These are phyloP conservation scores for Drosophila ironensis DNA, from an alignment of 1,140 invertebrate genomes.

Conservation along the genomic window DNA sequence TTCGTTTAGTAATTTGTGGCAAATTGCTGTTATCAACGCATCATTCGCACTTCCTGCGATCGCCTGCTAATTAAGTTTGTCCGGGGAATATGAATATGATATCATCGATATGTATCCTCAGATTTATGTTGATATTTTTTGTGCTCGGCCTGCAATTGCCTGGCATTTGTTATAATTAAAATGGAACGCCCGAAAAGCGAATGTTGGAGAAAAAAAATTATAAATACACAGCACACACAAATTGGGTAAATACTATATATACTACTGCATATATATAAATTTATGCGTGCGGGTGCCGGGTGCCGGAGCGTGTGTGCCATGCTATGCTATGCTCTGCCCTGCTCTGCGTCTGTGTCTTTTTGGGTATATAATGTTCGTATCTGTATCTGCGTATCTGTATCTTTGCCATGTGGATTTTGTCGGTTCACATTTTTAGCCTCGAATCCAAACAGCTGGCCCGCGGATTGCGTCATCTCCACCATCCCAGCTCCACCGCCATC, in stretches of 20 bases:
- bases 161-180: conserved; percentile 49
- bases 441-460: conserved; percentile 38
- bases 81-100: too few relatives aligned
- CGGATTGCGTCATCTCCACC: conserved; percentile 38
- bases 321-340: too few relatives aligned
- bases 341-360: not conserved
- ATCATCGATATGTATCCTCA: conserved; percentile 33
- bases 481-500: not conserved
- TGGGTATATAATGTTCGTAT: conserved; percentile 7
- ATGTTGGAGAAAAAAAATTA: conserved; percentile 12
- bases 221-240: conserved; percentile 26
- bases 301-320: too few relatives aligned
- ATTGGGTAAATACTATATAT: conserved; percentile 39
- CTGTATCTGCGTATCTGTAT: conserved; percentile 24
- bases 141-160: conserved; percentile 34
- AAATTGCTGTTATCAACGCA: too few relatives aligned
- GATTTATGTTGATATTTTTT: conserved; percentile 42
- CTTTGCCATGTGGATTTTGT: conserved; percentile 38
- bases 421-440: conserved; percentile 39
- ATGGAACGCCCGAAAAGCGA: conserved; percentile 45
- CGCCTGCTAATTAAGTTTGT: too few relatives aligned
- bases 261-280: not conserved
- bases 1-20: too few relatives aligned
- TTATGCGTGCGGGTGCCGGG: conserved; percentile 5
- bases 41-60: too few relatives aligned